Evolutionary conservation across 2,113 vertebrate species (phyloP), one percentile per base, ranked within the genome.

Genomic region (Amblyopsis rosae): DNA sequence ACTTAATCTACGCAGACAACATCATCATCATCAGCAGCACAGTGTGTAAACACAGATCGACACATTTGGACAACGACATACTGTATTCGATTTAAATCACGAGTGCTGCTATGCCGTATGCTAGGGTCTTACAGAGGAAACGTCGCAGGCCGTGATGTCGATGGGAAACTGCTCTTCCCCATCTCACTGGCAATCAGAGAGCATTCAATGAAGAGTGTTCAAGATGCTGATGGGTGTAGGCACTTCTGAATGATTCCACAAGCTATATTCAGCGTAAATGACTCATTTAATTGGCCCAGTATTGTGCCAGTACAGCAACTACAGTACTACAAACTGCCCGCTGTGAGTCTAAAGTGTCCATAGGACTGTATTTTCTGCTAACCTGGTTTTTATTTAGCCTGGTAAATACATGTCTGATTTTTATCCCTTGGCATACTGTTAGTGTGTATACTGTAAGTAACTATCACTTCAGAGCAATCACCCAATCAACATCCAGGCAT

Each of bases 151-250:
- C 53, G 73, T 70, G 60, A 72, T 56, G 32, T 26, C 54, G 2
- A 26, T 26, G 26, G 26, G 26, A 26, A 26, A 12, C 54, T 26
- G 41, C 47, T 68, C 57, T 75, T 57, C 47, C 53, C 19, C 47
- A 46, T 75, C 53, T 69, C 35, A 9, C 47, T 69, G 33, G 65
- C 75, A 75, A 71, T 82, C 77, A 81, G 61, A 79, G 51, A 17
- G 47, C 68, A 69, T 82, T 75, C 48, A 78, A 57, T 10, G 8
- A n/a, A n/a, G 13, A 15, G 12, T 13, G 19, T 32, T 58, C 19
- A 33, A 33, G 32, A 55, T 58, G 11, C 12, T 32, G 32, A 58
- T 58, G 4, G 56, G 10, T 59, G 9, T 8, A 54, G 56, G 55
- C 35, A 58, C 60, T 65, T 48, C 67, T n/a, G 56, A 58, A 58